Evolutionary conservation across 2,888 invertebrate species (phyloP), one percentile per base, ranked within the genome.

Genomic region (Drosophila limbata): DNA sequence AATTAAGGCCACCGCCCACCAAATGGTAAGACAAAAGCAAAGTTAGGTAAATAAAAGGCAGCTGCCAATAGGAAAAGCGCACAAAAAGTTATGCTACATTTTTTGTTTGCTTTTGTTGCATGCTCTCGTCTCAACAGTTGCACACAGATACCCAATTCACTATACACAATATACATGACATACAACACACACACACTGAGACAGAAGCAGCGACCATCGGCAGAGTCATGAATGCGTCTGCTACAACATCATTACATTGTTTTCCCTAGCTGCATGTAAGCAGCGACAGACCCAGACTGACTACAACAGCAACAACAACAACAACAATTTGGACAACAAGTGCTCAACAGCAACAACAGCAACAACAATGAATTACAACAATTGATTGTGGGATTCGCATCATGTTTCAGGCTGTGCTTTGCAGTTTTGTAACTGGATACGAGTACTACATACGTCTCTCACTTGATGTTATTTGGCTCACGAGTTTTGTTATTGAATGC

Each of bases 161-260:
- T n/a, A n/a, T n/a, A n/a, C n/a, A n/a, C n/a, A n/a, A n/a, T n/a
- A n/a, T n/a, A n/a, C n/a, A 52, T 21, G 21, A 31, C 42, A 55
- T 25, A 13, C 44, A 56, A 53, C 37, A 50, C 25, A 50, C 31
- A 48, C 47, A 35, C 9, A 5, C 11, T 8, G 28, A 17, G 15
- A 42, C 19, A 35, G 33, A 15, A 44, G 25, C 35, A 37, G 19
- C 21, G 21, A 42, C 35, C 44, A 56, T 42, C 19, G 64, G 68
- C 53, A 81, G 66, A 19, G 48, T 69, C 76, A 63, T 76, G 79
- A 69, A 69, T 73, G 75, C 45, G 52, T 60, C 57, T 66, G 56
- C 47, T 61, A 67, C 73, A 82, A 71, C 86, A 86, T 86, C 88
- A 85, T 86, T 88, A 86, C 76, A 88, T 83, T 85, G 84, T 85